phyloP scores from a whole-genome alignment of 2,113 vertebrate species.

The Gobiocypris rarus region DNA sequence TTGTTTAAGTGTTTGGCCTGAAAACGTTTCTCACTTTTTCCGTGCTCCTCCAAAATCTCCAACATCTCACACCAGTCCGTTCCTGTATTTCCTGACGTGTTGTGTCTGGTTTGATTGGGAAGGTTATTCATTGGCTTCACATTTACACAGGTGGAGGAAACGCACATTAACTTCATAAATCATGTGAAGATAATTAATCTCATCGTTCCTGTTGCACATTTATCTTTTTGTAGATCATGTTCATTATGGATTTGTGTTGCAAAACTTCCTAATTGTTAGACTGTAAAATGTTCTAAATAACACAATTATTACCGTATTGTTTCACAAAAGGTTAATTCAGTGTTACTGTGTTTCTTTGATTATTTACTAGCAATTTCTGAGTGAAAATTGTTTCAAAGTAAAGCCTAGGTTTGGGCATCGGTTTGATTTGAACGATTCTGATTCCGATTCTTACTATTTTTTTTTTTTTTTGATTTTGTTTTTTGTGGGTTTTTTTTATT shows the following conservation, averaged over 20 bases:
- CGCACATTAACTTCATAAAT: neutral
- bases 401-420: too few relatives aligned
- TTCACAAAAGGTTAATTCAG: too few relatives aligned
- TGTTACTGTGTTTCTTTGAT: too few relatives aligned
- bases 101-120: neutral
- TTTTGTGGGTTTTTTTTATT: too few relatives aligned
- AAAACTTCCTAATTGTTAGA: neutral
- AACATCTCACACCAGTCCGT: neutral
- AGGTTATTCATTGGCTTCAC: neutral
- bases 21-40: neutral
- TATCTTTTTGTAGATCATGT: neutral
- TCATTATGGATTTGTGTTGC: neutral
- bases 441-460: too few relatives aligned
- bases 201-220: neutral
- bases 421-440: too few relatives aligned
- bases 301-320: too few relatives aligned
- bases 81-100: neutral
- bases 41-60: neutral
- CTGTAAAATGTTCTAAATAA: neutral
- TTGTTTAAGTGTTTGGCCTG: neutral
- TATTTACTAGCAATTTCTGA: neutral
- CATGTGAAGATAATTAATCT: conserved; percentile 15
- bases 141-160: neutral
- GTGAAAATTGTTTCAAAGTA: neutral
- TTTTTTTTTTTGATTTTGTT: too few relatives aligned